phyloP scores from a whole-genome alignment of 92 coral and sea anemone genomes.

The Porites divaricata region DNA sequence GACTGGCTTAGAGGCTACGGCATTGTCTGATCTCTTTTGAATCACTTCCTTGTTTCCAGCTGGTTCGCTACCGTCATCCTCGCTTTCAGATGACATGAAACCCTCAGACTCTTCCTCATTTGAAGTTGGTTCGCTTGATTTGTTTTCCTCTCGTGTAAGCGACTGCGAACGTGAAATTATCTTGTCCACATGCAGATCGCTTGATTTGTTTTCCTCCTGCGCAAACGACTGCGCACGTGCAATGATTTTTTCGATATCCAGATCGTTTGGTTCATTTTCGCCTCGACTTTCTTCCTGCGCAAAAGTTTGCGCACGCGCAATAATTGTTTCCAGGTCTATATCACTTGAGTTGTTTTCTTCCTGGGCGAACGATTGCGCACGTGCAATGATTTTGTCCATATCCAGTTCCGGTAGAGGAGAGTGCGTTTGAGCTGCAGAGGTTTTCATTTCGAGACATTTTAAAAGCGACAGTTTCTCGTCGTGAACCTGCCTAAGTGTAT shows the following conservation, averaged over 20 bases:
- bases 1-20: conserved; percentile 18
- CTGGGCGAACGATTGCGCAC: conserved; percentile 67
- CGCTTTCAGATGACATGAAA: conserved; percentile 51
- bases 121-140: conserved; percentile 42
- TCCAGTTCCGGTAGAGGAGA: conserved; percentile 56
- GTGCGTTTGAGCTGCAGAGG: conserved; percentile 42
- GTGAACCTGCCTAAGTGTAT: conserved; percentile 68
- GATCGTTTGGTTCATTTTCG: conserved; percentile 35
- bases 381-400: conserved; percentile 59
- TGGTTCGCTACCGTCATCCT: conserved; percentile 48
- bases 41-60: not conserved
- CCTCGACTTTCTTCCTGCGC: conserved; percentile 51
- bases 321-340: conserved; percentile 55
- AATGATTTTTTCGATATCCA: conserved; percentile 54
- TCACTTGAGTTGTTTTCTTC: conserved; percentile 46
- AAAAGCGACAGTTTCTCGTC: conserved; percentile 84
- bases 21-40: conserved; percentile 40
- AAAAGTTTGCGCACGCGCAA: conserved; percentile 69
- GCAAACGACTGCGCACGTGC: conserved; percentile 71
- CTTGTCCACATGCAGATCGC: conserved; percentile 31
- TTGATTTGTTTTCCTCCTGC: conserved; percentile 33
- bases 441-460: conserved; percentile 76
- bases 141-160: conserved; percentile 60
- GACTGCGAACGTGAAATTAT: conserved; percentile 69
- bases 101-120: conserved; percentile 39